These are phyloP conservation scores for Drosophila murphyi DNA, from an alignment of 1,140 invertebrate species.

Conservation along the genomic window DNA sequence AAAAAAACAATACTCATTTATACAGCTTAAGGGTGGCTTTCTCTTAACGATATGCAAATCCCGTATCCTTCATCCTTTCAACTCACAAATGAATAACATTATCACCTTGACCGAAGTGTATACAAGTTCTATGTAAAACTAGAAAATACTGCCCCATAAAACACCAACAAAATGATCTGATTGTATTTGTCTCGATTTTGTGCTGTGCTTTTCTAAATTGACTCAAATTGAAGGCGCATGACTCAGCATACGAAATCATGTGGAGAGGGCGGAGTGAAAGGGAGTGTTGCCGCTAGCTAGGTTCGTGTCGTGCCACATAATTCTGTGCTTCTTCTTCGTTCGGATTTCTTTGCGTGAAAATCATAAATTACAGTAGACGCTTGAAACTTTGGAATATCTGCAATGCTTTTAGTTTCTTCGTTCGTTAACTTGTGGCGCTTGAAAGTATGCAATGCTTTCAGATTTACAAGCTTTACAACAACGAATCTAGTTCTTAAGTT, in stretches of 20 bases:
- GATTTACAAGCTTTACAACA: not conserved
- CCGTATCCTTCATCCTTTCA: not conserved
- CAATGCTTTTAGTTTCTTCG: not conserved
- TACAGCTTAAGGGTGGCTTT: not conserved
- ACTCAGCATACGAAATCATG: conserved; percentile 66
- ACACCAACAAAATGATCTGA: conserved; percentile 34
- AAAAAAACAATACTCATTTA: not conserved
- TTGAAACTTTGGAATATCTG: not conserved
- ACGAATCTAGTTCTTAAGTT: not conserved
- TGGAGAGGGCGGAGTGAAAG: not conserved
- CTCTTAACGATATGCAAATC: not conserved
- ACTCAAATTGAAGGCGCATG: conserved; percentile 79
- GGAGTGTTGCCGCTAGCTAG: not conserved
- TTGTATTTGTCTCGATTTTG: conserved; percentile 69
- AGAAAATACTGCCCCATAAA: not conserved
- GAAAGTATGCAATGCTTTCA: conserved; percentile 32
- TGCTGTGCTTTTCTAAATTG: conserved; percentile 68
- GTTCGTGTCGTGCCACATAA: conserved; percentile 27
- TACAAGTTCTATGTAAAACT: not conserved
- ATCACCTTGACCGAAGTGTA: conserved; percentile 4
- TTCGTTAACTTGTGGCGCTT: not conserved
- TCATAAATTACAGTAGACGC: conserved; percentile 42
- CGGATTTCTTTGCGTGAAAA: conserved; percentile 57
- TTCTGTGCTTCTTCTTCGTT: conserved; percentile 12
- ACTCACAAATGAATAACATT: not conserved